Evolutionary conservation across 1,140 invertebrate species (phyloP).

Genomic region (Megalopta genalis): DNA sequence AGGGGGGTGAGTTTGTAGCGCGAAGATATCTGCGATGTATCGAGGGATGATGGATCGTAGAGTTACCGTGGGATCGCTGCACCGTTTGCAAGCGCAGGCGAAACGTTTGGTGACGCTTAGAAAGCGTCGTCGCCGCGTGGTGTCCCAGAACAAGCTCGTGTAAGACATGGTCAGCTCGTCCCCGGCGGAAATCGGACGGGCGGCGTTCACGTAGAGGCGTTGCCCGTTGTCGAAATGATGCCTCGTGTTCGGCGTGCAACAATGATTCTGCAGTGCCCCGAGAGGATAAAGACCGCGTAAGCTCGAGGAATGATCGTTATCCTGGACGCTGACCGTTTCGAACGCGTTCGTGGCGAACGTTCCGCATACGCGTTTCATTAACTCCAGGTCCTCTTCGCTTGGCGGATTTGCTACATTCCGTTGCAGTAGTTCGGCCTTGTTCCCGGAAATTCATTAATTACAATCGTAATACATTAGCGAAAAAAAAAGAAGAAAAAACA

Average conservation of each 20-base stretch:
- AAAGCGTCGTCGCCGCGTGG: constrained; percentile 83
- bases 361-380: constrained; percentile 83
- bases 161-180: constrained; percentile 88
- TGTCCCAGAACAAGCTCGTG: constrained; percentile 87
- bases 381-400: constrained; percentile 80
- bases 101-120: constrained; percentile 88
- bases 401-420: constrained; percentile 80
- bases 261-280: constrained; percentile 87
- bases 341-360: constrained; percentile 88
- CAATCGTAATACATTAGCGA: neutral
- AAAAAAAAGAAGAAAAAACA: too few species aligned
- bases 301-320: constrained; percentile 78
- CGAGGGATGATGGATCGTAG: neutral
- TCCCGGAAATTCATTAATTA: neutral
- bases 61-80: constrained; percentile 84
- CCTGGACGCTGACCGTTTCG: constrained; percentile 81
- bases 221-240: constrained; percentile 83
- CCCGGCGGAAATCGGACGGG: constrained; percentile 83
- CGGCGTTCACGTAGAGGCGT: constrained; percentile 84
- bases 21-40: too few species aligned
- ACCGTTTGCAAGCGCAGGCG: constrained; percentile 85
- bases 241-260: constrained; percentile 87
- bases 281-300: constrained; percentile 87
- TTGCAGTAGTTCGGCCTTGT: constrained; percentile 81
- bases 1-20: too few species aligned